Conservation (phyloP, 1,140 invertebrate species). For the Diachasma alloeum region DNA sequence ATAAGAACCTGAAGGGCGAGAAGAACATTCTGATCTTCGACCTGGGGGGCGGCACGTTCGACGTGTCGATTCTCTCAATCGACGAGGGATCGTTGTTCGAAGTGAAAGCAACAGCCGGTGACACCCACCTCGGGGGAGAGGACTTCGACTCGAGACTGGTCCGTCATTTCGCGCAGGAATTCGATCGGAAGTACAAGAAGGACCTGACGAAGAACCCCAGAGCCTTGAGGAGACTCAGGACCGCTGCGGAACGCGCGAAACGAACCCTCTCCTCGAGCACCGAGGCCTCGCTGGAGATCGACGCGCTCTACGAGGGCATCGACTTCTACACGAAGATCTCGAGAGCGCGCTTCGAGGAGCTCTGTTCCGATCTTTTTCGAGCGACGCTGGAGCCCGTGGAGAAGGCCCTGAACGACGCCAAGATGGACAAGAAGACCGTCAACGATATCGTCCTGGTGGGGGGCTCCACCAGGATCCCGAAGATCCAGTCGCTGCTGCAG, state of each 20-base stretch:
- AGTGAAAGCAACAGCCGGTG: slow-evolving; percentile 75
- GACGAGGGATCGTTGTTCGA: slow-evolving; percentile 66
- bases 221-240: slow-evolving; percentile 74
- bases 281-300: slow-evolving; percentile 76
- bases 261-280: slow-evolving; percentile 75
- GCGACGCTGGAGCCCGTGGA: slow-evolving; percentile 71
- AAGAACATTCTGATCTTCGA: slow-evolving; percentile 78
- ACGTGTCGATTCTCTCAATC: slow-evolving; percentile 79
- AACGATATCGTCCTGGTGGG: slow-evolving; percentile 66
- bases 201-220: slow-evolving; percentile 70
- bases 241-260: slow-evolving; percentile 82
- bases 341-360: slow-evolving; percentile 73
- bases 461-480: slow-evolving; percentile 68
- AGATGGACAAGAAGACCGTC: slow-evolving; percentile 69
- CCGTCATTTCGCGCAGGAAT: slow-evolving; percentile 72
- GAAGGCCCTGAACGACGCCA: slow-evolving; percentile 71
- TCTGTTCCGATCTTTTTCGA: slow-evolving; percentile 72
- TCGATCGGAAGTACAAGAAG: slow-evolving; percentile 75
- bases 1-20: slow-evolving; percentile 81
- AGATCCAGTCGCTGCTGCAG: slow-evolving; percentile 64
- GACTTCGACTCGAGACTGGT: slow-evolving; percentile 78
- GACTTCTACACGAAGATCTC: slow-evolving; percentile 77
- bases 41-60: slow-evolving; percentile 78
- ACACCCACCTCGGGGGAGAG: slow-evolving; percentile 81
- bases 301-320: slow-evolving; percentile 76